These are phyloP conservation scores for Rhinichthys osculus DNA, from an alignment of 2,797 vertebrate genomes.

Conservation along the genomic window DNA sequence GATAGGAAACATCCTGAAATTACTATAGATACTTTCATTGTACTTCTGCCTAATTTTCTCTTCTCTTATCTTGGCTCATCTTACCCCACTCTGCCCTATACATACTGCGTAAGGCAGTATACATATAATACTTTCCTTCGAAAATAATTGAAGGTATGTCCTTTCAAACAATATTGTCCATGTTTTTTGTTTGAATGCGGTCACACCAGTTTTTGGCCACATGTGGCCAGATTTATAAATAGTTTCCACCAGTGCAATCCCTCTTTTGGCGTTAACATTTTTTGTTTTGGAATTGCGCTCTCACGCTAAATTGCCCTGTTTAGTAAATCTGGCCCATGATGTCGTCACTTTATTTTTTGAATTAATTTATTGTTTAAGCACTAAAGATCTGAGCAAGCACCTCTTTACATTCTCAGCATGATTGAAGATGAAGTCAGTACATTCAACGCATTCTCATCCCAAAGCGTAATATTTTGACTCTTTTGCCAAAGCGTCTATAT, in stretches of 20 bases:
- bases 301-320: no score
- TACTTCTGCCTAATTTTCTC: no score
- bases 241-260: no score
- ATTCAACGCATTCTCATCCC: no score
- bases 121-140: not conserved
- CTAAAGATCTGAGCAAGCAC: not conserved
- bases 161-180: not conserved
- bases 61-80: no score
- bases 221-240: no score
- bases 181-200: not conserved
- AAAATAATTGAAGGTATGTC: not conserved
- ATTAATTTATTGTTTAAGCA: not conserved
- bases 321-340: not conserved
- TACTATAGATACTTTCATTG: no score
- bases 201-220: not conserved
- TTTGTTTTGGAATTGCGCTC: no score
- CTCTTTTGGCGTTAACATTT: not conserved
- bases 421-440: constrained; percentile 25
- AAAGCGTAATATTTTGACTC: no score
- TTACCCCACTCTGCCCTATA: not conserved
- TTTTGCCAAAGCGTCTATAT: no score
- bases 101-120: not conserved
- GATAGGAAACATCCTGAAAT: no score
- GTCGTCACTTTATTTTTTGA: not conserved
- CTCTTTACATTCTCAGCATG: constrained; percentile 10